These are phyloP conservation scores for Thunnus albacares DNA, from an alignment of 2,797 vertebrate genomes.

Conservation along the genomic window DNA sequence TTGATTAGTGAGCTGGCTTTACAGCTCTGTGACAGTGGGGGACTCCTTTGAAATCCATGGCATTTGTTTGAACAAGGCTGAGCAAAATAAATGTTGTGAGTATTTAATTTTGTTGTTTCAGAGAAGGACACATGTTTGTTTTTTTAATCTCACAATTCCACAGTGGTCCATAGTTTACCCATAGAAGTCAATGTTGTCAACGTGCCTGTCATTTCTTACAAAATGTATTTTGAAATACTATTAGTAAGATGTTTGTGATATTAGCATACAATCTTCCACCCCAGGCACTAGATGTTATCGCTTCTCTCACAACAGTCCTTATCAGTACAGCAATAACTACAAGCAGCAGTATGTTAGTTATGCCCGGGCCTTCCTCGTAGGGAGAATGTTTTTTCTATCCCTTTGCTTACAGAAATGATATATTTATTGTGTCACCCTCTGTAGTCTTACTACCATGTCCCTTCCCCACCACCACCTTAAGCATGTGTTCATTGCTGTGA, in stretches of 20 bases:
- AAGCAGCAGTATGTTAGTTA: not conserved
- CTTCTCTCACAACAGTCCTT: not conserved
- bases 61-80: constrained; percentile 29
- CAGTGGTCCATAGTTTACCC: constrained; percentile 10
- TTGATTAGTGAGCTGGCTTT: constrained; percentile 49
- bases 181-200: not conserved
- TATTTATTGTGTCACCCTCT: constrained; percentile 51
- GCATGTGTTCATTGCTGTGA: constrained; percentile 81
- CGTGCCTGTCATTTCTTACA: constrained; percentile 8
- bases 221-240: constrained; percentile 45
- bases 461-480: constrained; percentile 53
- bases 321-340: not conserved
- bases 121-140: constrained; percentile 1
- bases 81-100: constrained; percentile 23
- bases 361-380: constrained; percentile 18
- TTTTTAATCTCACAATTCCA: not conserved
- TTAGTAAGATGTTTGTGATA: constrained; percentile 21
- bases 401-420: constrained; percentile 38
- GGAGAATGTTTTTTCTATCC: constrained; percentile 35
- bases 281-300: constrained; percentile 6
- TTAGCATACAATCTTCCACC: constrained; percentile 19
- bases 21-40: constrained; percentile 28
- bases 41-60: constrained; percentile 11
- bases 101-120: constrained; percentile 22
- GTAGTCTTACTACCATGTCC: constrained; percentile 20